Base-by-base conservation (phyloP, 2,113 vertebrate genomes). In the Triplophysa tibetana region DNA sequence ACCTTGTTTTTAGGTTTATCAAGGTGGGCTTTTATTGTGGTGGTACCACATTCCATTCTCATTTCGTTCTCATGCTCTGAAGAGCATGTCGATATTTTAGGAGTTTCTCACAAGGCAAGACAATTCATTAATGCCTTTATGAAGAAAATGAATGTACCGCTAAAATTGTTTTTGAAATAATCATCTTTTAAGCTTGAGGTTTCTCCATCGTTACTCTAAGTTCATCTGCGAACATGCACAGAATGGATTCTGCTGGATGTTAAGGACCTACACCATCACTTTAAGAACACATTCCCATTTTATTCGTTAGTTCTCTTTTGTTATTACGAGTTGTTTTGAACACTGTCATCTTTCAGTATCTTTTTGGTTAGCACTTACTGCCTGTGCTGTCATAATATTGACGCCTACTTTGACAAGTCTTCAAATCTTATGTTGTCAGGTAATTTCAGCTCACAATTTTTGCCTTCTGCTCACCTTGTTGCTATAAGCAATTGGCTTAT, bases 11-110 rank as follows among this genome's bases (percentile, higher is more conserved):
- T 43, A n/a, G 83, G 77, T 86, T 89, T 90, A 87, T 90, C 89
- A 56, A 62, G 62, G 23, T 81, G 64, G 75, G 41, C 50, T 74
- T 75, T 86, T 80, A 85, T 52, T 68, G 82, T 84, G 38, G 24
- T 76, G 67, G 73, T 81, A 52, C 76, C 74, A 87, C 90, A 91
- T 90, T 92, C 90, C 90, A 86, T 77, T 81, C 86, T 84, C 43
- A 77, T 85, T 91, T 63, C 77, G 82, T 90, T 92, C 91, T 92
- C 90, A 92, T 87, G 91, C 88, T 84, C 88, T 63, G 8, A 45
- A 62, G 38, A 61, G 38, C 77, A 38, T 64, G 26, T 64, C 78
- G 58, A 78, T 23, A 23, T 24, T 16, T 54, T 29, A 4, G 29
- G 61, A 68, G 17, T 45, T 63, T 63, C 45, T 63, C 60, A 60